A percentile compares a stretch with the other conserved stretches of the same genome.
Conservation (phyloP, 53 echinoderm and acorn worm species). For the Patiria pectinifera region DNA sequence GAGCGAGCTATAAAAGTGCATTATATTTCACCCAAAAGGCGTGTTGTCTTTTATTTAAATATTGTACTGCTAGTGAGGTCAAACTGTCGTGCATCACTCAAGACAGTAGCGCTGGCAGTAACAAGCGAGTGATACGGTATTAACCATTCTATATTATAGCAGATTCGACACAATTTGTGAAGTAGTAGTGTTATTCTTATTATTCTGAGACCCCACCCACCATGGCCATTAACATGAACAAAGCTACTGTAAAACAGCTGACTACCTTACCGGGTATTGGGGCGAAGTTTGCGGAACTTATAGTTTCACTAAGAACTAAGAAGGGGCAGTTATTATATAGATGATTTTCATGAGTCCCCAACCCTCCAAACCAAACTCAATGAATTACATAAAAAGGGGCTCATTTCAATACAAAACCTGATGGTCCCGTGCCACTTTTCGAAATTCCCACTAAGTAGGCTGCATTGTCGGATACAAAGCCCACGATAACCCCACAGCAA, state of each 20-base stretch:
- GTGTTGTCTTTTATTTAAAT: too few relatives aligned
- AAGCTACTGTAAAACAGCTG: too few relatives aligned
- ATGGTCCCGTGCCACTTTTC: background rate
- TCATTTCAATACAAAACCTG: slow-evolving; percentile 9
- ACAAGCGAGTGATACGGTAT: slow-evolving; percentile 32
- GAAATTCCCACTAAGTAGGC: too few relatives aligned
- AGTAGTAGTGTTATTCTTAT: too few relatives aligned
- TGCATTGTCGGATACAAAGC: too few relatives aligned
- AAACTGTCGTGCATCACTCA: slow-evolving; percentile 39
- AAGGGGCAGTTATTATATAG: background rate
- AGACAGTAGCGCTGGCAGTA: slow-evolving; percentile 8
- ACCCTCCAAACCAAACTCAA: slow-evolving; percentile 51
- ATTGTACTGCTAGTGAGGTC: background rate
- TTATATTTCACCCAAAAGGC: too few relatives aligned
- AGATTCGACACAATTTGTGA: background rate
- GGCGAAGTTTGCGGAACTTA: slow-evolving; percentile 19
- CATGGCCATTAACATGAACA: too few relatives aligned
- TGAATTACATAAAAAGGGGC: slow-evolving; percentile 30
- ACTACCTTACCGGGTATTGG: too few relatives aligned
- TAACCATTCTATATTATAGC: slow-evolving; percentile 17
- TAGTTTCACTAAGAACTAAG: slow-evolving; percentile 25
- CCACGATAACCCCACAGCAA: too few relatives aligned
- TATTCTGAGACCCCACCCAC: too few relatives aligned
- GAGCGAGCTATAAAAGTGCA: too few relatives aligned
- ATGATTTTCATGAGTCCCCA: slow-evolving; percentile 32